phyloP scores from a whole-genome alignment of 2,113 vertebrate genomes.

The Parotia lawesii region DNA sequence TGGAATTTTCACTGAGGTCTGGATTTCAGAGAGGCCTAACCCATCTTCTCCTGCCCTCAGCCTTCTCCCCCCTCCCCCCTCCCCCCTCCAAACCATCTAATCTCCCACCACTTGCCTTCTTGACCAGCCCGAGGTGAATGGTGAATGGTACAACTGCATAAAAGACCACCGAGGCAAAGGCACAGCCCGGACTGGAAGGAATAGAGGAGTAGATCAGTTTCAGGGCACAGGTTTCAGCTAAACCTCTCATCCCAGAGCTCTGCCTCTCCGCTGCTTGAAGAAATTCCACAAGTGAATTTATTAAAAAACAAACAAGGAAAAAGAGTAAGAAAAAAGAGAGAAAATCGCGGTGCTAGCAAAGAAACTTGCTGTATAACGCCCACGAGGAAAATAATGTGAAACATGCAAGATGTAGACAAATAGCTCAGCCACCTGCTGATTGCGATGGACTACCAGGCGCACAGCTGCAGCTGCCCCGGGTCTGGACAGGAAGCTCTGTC shows the following conservation, averaged over 20 bases:
- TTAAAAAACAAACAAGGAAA: not conserved
- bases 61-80: rapidly evolving
- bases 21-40: not conserved
- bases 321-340: rapidly evolving
- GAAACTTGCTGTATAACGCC: not conserved
- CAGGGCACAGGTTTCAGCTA: not conserved
- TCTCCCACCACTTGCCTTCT: not conserved
- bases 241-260: not conserved
- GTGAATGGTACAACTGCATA: not conserved
- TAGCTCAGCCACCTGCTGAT: conserved; percentile 34
- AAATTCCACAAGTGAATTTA: not conserved
- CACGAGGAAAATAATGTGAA: not conserved
- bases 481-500: not conserved
- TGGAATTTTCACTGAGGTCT: not conserved
- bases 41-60: not conserved
- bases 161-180: not conserved
- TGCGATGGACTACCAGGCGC: not conserved
- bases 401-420: not conserved
- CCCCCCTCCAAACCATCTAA: not conserved
- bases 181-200: not conserved
- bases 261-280: not conserved
- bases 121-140: not conserved
- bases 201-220: rapidly evolving
- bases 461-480: not conserved
- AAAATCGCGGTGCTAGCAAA: not conserved